Conservation (phyloP, 2,797 vertebrate genomes). For the Buceros bicornis region DNA sequence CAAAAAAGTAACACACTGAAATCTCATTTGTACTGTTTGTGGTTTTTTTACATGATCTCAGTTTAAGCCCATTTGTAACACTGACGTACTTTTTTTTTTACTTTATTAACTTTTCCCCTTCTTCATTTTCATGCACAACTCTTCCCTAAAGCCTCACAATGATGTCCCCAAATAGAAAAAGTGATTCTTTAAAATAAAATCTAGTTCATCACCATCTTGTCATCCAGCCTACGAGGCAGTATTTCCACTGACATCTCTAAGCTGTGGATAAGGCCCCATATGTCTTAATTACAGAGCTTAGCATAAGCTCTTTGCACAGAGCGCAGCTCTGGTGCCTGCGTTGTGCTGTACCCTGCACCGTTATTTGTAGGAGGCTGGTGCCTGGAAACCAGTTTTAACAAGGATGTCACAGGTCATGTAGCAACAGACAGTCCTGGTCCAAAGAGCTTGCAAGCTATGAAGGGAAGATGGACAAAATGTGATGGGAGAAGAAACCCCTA, state of each 20-base stretch:
- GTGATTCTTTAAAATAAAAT: conserved; percentile 56
- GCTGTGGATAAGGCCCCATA: conserved; percentile 51
- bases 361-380: not conserved
- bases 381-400: conserved; percentile 26
- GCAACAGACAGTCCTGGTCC: not conserved
- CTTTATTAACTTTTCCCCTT: not conserved
- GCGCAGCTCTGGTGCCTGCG: conserved; percentile 7
- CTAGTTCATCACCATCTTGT: conserved; percentile 54
- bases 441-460: not conserved
- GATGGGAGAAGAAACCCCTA: not conserved
- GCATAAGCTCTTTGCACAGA: conserved; percentile 49
- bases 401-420: not conserved
- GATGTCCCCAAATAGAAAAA: conserved; percentile 14
- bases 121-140: not conserved
- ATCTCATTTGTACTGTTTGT: not conserved
- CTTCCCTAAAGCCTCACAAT: not conserved
- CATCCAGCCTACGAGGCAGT: conserved; percentile 32
- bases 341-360: not conserved
- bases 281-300: conserved; percentile 65
- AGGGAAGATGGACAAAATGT: not conserved
- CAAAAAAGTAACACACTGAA: not conserved
- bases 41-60: not conserved
- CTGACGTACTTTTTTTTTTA: not conserved
- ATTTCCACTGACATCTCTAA: conserved; percentile 56
- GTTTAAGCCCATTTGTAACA: not conserved